A percentile compares a stretch with the other conserved stretches of the same genome.
phyloP scores from a whole-genome alignment of 2,113 vertebrate genomes.

The Perca fluviatilis region DNA sequence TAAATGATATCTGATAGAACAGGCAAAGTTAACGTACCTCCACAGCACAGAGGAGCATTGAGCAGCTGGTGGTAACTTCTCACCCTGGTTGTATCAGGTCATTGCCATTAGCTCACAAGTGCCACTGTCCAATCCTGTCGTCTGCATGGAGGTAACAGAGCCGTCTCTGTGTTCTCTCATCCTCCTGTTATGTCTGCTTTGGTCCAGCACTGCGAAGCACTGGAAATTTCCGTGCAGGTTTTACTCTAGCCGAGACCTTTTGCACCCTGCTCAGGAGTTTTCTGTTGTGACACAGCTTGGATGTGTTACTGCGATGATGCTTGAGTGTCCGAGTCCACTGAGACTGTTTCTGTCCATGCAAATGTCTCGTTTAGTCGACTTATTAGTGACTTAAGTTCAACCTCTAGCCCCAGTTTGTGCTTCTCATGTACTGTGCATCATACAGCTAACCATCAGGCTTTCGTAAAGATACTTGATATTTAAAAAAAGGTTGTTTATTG shows the following conservation, averaged over 20 bases:
- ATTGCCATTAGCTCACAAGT: constrained; percentile 20
- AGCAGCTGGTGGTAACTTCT: constrained; percentile 9
- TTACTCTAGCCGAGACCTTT: neutral
- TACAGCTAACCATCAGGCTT: neutral
- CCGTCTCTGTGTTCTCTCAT: constrained; percentile 38
- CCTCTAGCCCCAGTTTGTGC: neutral
- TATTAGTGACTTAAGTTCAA: neutral
- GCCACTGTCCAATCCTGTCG: constrained; percentile 5
- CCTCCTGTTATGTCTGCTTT: constrained; percentile 41
- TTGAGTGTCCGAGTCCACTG: neutral
- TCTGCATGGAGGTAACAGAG: constrained; percentile 9
- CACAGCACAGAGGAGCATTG: constrained; percentile 10
- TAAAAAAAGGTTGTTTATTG: too few species aligned
- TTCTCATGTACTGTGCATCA: neutral
- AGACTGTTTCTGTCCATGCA: neutral
- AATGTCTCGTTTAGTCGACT: too few species aligned
- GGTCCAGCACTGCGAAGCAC: neutral
- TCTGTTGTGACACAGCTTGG: neutral
- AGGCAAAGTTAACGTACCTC: neutral
- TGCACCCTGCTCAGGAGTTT: neutral
- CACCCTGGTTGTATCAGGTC: constrained; percentile 21
- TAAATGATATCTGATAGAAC: neutral
- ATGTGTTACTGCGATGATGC: neutral
- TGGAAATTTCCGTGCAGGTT: constrained; percentile 10
- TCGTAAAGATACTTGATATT: too few species aligned